Base-by-base conservation (phyloP, 2,113 vertebrate species). In the Greenwoodochromis staneri region DNA sequence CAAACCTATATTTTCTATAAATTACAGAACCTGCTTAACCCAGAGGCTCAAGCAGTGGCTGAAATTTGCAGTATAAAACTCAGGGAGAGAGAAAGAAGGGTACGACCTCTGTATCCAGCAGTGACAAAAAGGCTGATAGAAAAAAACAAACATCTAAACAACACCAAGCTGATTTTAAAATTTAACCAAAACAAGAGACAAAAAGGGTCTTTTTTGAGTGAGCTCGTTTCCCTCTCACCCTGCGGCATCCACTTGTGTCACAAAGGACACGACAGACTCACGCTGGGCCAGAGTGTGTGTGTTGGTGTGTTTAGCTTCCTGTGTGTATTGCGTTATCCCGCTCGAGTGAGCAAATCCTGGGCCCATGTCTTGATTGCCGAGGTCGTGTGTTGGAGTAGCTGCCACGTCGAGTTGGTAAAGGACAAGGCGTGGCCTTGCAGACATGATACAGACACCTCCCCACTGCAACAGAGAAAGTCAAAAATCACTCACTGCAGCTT, bases 301-400 rank as follows among this genome's bases (percentile, higher is more conserved):
- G 57, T 63, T 45, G 31, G 83, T 78, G 17, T 82, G 53, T 69
- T 49, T 36, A 36, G 38, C 49, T 84, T 36, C 54, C 6, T 53
- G 69, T 89, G 83, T 84, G 31, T 80, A 42, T 45, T 45, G 66
- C 2, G 40, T 82, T 4, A 85, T 97, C 96, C 98, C 3, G 90
- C 96, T 66, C 92, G 96, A 1, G 97, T 97, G 61, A 98, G 95
- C 81, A 97, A 90, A 27, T 98, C 95, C 86, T 97, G 91, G 27
- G 97, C 97, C 97, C 98, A 98, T 88, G 98, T 95, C 87, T 96
- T 97, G 91, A 98, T 81, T 29, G 98, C 97, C 0, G 97, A 38
- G 0, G 97, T 98, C 0, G 96, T 95, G 69, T 98, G 97, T 82
- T 98, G 98, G 49, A 99, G 95, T 40, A 97, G 97, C 40, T 95